phyloP scores from a whole-genome alignment of 1,140 invertebrate genomes.

The Drosophila biarmipes region DNA sequence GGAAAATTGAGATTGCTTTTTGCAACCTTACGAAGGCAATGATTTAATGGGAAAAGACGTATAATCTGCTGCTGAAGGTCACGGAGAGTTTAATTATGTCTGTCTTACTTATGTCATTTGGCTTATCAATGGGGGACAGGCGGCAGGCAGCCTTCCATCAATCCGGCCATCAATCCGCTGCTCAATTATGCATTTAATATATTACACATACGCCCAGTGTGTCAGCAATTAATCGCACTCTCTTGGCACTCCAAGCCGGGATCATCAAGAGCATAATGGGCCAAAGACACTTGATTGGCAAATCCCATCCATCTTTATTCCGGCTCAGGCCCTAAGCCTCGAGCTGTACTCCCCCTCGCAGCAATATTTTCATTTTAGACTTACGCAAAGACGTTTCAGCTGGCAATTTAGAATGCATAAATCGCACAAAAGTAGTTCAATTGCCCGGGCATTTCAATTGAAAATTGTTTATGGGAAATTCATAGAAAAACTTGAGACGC shows the following conservation, averaged over 20 bases:
- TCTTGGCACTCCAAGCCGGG: conserved; percentile 34
- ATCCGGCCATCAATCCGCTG: conserved; percentile 52
- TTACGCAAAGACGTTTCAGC: conserved; percentile 37
- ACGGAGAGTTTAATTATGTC: conserved; percentile 45
- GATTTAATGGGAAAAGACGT: conserved; percentile 42
- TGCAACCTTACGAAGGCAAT: conserved; percentile 16
- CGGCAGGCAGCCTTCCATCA: conserved; percentile 26
- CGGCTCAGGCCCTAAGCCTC: conserved; percentile 1
- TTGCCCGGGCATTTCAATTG: conserved; percentile 71
- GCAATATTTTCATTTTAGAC: conserved; percentile 33
- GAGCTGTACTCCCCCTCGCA: not conserved
- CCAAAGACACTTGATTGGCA: conserved; percentile 11
- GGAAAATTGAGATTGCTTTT: conserved; percentile 48
- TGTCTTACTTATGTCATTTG: conserved; percentile 51
- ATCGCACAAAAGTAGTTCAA: conserved; percentile 74
- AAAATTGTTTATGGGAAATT: conserved; percentile 76
- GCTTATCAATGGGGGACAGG: conserved; percentile 58
- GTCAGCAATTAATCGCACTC: conserved; percentile 55
- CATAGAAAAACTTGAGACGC: conserved; percentile 72
- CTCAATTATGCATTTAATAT: conserved; percentile 60
- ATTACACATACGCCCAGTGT: conserved; percentile 57
- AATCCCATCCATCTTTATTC: conserved; percentile 16
- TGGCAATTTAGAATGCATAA: conserved; percentile 67
- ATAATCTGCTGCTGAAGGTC: conserved; percentile 55
- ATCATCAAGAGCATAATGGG: conserved; percentile 37